Evolutionary conservation across 2,113 vertebrate genomes (phyloP).

Genomic region (Dolichotis patagonum): DNA sequence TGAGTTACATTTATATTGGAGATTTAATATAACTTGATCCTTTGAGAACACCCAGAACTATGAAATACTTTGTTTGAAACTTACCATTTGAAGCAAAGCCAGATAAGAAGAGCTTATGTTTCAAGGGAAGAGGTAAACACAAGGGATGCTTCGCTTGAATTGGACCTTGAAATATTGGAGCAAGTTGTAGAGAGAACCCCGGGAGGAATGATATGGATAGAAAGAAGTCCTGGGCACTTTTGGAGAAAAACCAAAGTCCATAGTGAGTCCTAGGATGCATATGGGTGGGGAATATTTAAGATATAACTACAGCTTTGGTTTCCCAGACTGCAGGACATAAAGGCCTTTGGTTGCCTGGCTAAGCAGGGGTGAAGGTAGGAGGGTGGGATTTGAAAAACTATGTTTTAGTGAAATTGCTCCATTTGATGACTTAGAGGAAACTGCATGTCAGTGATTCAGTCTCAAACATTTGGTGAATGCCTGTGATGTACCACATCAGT

Average conservation of each 20-base stretch:
- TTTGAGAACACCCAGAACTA: neutral
- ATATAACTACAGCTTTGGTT: neutral
- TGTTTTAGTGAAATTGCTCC: neutral
- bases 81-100: neutral
- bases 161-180: neutral
- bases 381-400: neutral
- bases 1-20: neutral
- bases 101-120: neutral
- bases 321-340: neutral
- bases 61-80: neutral
- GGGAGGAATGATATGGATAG: neutral
- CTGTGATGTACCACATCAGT: neutral
- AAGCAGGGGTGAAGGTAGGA: neutral
- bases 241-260: neutral
- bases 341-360: neutral
- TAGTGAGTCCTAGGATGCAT: neutral
- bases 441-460: neutral
- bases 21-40: neutral
- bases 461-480: neutral
- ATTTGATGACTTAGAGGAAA: neutral
- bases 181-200: neutral
- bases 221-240: neutral
- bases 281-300: neutral
- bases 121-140: neutral
- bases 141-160: neutral